Base-by-base conservation (phyloP, 2,113 vertebrate species). In the Pyxicephalus adspersus region DNA sequence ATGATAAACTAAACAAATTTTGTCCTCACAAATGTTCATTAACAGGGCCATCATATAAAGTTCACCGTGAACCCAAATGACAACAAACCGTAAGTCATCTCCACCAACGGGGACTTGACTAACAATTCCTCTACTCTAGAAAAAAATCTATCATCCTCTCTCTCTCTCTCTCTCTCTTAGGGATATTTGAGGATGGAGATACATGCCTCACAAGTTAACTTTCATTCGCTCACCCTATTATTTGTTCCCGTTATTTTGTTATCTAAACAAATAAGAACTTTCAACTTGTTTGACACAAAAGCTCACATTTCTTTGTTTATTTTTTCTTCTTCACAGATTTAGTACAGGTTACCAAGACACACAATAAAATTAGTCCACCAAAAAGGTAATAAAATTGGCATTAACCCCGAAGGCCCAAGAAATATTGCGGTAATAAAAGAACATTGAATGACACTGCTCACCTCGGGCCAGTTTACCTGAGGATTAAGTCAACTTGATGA, bases 311-410 rank as follows among this genome's bases (percentile, higher is more conserved):
- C 45, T 52, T 8, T 31, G 31, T 38, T 52, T 55, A 20, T 58
- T 55, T 54, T 55, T 38, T 23, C 23, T 23, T 28, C 45, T 72
- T 20, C 4, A 28, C 22, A 72, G 60, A 50, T 81, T 61, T 65
- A 55, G 25, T 6, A 9, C 29, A 55, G 60, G 38, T 55, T 34
- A 64, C 28, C 19, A 9, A 73, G 31, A 61, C 45, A 84, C 7
- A 84, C 54, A 83, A 76, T 63, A 51, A 70, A 83, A 74, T 83
- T 83, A 85, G 76, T 54, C 0, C 19, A 64, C 23, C 84, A 83
- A 87, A 45, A 84, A 85, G 84, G 8, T 28, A 83, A 84, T 66
- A 87, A 77, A 72, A 78, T 7, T 63, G 58, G 19, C 76, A 52
- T 85, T 85, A 75, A 66, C 71, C 45, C 83, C 52, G 72, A 67